Conservation (phyloP, 2,113 vertebrate genomes). For the Thunnus maccoyii region DNA sequence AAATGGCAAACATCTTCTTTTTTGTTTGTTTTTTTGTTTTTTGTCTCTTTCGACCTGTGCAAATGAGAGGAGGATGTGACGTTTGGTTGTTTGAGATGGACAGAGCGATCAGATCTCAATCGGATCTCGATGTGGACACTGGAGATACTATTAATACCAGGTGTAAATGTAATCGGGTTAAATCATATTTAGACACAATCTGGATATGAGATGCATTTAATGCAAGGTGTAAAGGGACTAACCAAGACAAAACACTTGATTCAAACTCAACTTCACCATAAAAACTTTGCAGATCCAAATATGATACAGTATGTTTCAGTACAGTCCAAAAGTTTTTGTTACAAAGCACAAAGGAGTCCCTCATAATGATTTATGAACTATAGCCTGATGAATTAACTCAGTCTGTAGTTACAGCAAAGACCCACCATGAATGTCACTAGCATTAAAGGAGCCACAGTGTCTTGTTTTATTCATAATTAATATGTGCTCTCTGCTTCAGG, state of each 20-base stretch:
- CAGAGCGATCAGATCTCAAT: too few species aligned
- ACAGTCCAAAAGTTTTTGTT: background rate
- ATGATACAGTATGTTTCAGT: background rate
- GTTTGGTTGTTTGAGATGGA: too few species aligned
- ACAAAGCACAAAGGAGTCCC: background rate
- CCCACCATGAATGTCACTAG: slow-evolving; percentile 8
- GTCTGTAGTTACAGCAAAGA: slow-evolving; percentile 6
- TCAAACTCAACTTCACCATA: background rate
- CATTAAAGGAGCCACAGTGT: background rate
- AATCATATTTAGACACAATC: too few species aligned
- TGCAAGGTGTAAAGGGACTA: too few species aligned
- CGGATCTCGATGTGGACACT: too few species aligned
- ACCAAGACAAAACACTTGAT: background rate
- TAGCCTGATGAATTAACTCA: background rate
- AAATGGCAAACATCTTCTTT: too few species aligned
- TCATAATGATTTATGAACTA: background rate
- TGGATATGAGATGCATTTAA: too few species aligned
- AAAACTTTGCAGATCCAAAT: background rate
- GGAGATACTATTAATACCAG: too few species aligned
- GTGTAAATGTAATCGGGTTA: too few species aligned
- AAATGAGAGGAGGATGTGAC: too few species aligned
- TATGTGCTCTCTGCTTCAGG: slow-evolving; percentile 37
- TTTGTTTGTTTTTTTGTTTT: too few species aligned
- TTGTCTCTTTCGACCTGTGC: too few species aligned
- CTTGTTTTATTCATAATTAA: slow-evolving; percentile 63